phyloP scores from a whole-genome alignment of 92 coral and sea anemone genomes.

The Bergia puertoricense region DNA sequence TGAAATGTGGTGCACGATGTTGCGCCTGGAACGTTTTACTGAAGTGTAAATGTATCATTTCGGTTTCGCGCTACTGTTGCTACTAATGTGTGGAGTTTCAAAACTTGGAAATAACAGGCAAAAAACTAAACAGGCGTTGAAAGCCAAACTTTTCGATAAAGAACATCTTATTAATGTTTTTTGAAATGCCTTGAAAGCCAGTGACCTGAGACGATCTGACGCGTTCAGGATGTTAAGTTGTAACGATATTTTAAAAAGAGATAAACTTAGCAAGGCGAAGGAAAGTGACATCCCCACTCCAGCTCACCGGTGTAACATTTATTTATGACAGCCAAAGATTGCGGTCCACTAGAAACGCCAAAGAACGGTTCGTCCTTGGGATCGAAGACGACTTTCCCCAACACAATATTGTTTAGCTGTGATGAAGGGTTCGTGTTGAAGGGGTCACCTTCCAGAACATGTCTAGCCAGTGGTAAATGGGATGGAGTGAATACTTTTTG shows the following conservation, averaged over 20 bases:
- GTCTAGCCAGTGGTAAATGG: constrained; percentile 75
- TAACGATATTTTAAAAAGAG: too few species aligned
- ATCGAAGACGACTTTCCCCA: constrained; percentile 63
- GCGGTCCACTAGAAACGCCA: constrained; percentile 61
- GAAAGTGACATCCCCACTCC: too few species aligned
- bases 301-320: too few species aligned
- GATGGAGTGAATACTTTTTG: constrained; percentile 44
- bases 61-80: constrained; percentile 11
- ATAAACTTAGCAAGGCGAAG: too few species aligned
- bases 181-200: constrained; percentile 5
- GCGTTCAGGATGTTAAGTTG: too few species aligned
- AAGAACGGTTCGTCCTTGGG: constrained; percentile 63
- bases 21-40: not conserved
- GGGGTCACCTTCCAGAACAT: constrained; percentile 58
- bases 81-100: constrained; percentile 7
- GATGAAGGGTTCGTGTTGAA: constrained; percentile 75
- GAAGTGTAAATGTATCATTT: constrained; percentile 5
- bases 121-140: constrained; percentile 7
- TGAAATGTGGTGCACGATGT: not conserved
- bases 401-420: constrained; percentile 54
- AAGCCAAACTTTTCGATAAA: constrained; percentile 8
- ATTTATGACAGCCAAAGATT: constrained; percentile 38
- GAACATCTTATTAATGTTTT: constrained; percentile 6
- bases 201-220: not conserved
- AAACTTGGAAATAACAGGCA: constrained; percentile 7